Conservation (phyloP, 2,888 invertebrate genomes). For the Gryllus longicercus region DNA sequence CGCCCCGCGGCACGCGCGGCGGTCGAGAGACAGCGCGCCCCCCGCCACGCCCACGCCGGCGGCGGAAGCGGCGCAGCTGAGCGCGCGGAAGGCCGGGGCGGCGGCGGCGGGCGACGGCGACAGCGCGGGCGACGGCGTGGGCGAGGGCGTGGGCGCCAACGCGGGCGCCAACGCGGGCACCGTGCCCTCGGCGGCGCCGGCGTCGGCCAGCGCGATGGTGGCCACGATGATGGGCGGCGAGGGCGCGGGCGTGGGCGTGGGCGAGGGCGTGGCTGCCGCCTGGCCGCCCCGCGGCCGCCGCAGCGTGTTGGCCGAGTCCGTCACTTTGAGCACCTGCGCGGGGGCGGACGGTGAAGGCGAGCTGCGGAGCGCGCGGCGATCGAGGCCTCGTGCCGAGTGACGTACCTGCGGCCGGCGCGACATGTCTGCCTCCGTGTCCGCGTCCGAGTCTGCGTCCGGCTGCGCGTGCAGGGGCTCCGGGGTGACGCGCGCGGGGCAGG, state of each 20-base stretch:
- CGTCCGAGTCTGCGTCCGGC: slow-evolving; percentile 52
- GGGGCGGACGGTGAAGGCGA: neutral
- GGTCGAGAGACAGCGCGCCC: slow-evolving; percentile 3
- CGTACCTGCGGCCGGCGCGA: slow-evolving; percentile 42
- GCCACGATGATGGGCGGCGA: neutral
- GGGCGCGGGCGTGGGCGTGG: neutral
- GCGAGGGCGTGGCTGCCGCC: neutral
- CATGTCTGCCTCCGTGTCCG: slow-evolving; percentile 56
- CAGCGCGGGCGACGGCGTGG: neutral
- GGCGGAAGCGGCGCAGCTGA: neutral
- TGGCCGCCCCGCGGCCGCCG: neutral
- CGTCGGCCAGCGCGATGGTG: neutral
- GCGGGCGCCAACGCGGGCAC: neutral
- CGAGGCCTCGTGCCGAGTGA: no score
- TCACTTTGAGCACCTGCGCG: slow-evolving; percentile 4
- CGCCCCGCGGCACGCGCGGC: neutral
- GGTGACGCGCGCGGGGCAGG: slow-evolving; percentile 21
- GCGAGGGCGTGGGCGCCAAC: neutral
- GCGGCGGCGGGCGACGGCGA: neutral
- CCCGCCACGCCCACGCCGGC: neutral
- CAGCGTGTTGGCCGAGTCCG: neutral
- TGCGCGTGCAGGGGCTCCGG: slow-evolving; percentile 30
- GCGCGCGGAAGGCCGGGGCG: neutral
- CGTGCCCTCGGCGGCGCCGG: neutral
- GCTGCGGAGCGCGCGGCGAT: neutral